phyloP scores from a whole-genome alignment of 1,140 invertebrate genomes.

The Papilio dardanus region DNA sequence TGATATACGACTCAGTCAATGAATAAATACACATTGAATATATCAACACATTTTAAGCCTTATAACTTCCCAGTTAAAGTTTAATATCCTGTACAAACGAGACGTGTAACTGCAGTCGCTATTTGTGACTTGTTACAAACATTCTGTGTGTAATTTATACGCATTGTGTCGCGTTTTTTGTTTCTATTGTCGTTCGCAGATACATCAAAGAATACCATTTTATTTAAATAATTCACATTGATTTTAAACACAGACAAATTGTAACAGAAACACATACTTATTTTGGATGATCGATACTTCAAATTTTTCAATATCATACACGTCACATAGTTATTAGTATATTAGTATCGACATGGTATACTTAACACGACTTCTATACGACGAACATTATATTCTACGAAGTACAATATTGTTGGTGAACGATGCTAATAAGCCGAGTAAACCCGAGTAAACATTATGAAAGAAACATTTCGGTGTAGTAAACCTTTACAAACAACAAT shows the following conservation, averaged over 20 bases:
- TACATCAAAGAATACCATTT: not conserved
- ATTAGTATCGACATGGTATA: too few species aligned
- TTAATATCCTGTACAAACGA: not conserved
- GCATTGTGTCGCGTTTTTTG: not conserved
- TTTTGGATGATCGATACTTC: not conserved
- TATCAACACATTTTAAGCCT: not conserved
- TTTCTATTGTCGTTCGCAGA: not conserved
- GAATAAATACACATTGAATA: not conserved
- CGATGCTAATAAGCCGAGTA: too few species aligned
- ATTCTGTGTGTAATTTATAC: slow-evolving; percentile 13
- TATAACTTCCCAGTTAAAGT: not conserved
- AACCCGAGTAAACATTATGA: too few species aligned
- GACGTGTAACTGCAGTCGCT: not conserved
- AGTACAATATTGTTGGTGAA: too few species aligned
- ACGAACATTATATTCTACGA: too few species aligned
- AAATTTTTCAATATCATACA: too few species aligned
- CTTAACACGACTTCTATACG: too few species aligned
- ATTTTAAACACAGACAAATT: not conserved
- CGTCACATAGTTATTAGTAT: too few species aligned
- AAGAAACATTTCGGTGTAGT: too few species aligned
- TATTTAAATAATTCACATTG: not conserved
- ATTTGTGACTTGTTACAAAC: slow-evolving; percentile 7
- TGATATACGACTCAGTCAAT: not conserved
- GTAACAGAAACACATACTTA: not conserved
- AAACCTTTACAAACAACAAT: too few species aligned